phyloP scores from a whole-genome alignment of 2,797 vertebrate genomes.

The Melanotaenia parkinsoni region DNA sequence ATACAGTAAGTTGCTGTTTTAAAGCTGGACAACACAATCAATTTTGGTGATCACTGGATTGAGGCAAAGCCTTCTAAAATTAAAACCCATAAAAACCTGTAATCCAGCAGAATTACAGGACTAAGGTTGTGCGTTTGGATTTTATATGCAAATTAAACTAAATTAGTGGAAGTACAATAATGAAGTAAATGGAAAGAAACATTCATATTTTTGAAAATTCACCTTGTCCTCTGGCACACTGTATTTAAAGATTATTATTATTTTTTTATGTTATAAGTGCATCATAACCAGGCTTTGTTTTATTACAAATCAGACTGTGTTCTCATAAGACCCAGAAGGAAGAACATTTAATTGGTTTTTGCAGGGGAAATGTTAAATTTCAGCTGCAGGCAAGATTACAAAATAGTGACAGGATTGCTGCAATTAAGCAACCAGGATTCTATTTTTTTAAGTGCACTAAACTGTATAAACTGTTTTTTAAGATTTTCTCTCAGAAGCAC shows the following conservation, averaged over 20 bases:
- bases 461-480: neutral
- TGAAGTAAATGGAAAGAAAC: conserved; percentile 14
- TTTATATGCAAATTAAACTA: conserved; percentile 47
- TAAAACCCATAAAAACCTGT: conserved; percentile 45
- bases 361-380: conserved; percentile 16
- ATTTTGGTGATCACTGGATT: conserved; percentile 50
- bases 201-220: neutral
- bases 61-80: conserved; percentile 45
- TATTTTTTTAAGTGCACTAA: neutral
- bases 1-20: conserved; percentile 18
- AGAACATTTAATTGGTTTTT: conserved; percentile 24
- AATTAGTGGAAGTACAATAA: conserved; percentile 40
- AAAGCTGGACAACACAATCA: conserved; percentile 23
- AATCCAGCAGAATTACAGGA: conserved; percentile 33
- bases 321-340: neutral
- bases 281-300: neutral
- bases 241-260: neutral
- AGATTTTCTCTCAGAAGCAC: conserved; percentile 5
- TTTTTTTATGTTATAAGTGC: neutral
- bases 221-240: neutral
- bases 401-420: conserved; percentile 27
- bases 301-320: neutral
- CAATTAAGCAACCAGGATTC: conserved; percentile 15
- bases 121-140: conserved; percentile 17
- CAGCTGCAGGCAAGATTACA: conserved; percentile 23